phyloP scores from a whole-genome alignment of 2,113 vertebrate genomes.

The Anguilla japonica region DNA sequence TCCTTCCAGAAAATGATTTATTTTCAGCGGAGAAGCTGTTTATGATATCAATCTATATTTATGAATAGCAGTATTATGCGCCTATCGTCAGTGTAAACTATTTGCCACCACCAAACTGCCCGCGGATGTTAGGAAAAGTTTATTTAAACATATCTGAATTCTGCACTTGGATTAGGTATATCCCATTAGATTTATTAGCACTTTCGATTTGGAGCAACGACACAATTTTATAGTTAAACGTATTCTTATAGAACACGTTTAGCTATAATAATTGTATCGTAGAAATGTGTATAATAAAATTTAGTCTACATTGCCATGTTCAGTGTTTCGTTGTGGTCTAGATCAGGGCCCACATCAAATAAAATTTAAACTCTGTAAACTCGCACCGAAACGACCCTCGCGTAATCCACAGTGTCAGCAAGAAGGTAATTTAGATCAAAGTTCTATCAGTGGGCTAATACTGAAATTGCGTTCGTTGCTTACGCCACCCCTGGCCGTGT shows the following conservation, averaged over 20 bases:
- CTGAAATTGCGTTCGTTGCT: background rate
- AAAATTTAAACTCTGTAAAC: background rate
- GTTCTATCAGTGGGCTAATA: background rate
- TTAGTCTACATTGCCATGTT: background rate
- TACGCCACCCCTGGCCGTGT: background rate
- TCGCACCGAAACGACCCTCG: background rate
- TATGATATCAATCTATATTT: background rate
- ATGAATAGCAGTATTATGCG: too few relatives aligned
- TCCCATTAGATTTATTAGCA: too few relatives aligned
- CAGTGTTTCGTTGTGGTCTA: background rate
- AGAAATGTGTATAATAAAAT: too few relatives aligned
- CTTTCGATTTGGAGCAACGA: too few relatives aligned
- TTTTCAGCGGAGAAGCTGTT: background rate
- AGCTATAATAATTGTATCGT: too few relatives aligned
- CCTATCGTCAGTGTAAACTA: too few relatives aligned
- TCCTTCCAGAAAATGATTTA: background rate
- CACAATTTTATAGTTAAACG: too few relatives aligned
- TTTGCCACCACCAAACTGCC: too few relatives aligned
- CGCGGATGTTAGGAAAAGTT: too few relatives aligned
- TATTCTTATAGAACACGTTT: too few relatives aligned
- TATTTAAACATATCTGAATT: too few relatives aligned
- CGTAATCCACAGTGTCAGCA: background rate
- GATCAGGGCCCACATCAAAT: background rate
- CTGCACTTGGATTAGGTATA: too few relatives aligned
- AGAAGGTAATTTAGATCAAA: background rate